Base-by-base conservation (phyloP, 2,888 invertebrate species). In the Drosophila nr. medialis region DNA sequence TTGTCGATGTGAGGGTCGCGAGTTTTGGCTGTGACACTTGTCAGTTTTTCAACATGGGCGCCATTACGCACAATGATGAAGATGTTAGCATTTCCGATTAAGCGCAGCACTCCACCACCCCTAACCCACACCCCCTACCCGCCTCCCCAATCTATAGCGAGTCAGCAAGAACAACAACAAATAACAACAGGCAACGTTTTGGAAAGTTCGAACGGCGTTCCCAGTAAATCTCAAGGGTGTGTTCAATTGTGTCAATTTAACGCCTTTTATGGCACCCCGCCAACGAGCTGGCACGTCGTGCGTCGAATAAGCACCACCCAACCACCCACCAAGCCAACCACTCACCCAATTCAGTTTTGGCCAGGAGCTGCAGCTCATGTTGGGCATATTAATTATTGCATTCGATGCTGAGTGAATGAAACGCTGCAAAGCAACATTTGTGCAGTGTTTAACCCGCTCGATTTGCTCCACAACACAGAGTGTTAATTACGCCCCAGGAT, bases 171-270 rank as follows among this genome's bases (percentile, higher is more conserved):
- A 68, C 62, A 65, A 55, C 55, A 50, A 54, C 65, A 73, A 76
- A 69, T 54, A 62, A 53, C 60, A 54, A 54, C 63, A 54, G 59
- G 21, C 40, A 54, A 45, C 7, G 66, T 11, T 54, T 54, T n/a
- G 62, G 49, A 61, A 64, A 45, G 73, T 80, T 61, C 72, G 64
- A 64, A 40, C 38, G 56, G 53, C 61, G 70, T 70, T 68, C 61
- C 66, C 64, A 68, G 18, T 66, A 76, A 86, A 69, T 89, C 89
- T 88, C 87, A 82, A 88, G 89, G 90, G 87, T 86, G 86, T 79
- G 71, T 90, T 90, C 87, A 80, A 90, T 90, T 90, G 89, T 90
- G 87, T 90, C 87, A 87, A 87, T 87, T 87, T 86, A 90, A 87
- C 87, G 87, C 87, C 87, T 87, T 87, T 88, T 88, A 90, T 79